A percentile compares a stretch with the other conserved stretches of the same genome.
These are phyloP conservation scores for Choristoneura rosaceana DNA, from an alignment of 2,888 invertebrate species.

Conservation along the genomic window DNA sequence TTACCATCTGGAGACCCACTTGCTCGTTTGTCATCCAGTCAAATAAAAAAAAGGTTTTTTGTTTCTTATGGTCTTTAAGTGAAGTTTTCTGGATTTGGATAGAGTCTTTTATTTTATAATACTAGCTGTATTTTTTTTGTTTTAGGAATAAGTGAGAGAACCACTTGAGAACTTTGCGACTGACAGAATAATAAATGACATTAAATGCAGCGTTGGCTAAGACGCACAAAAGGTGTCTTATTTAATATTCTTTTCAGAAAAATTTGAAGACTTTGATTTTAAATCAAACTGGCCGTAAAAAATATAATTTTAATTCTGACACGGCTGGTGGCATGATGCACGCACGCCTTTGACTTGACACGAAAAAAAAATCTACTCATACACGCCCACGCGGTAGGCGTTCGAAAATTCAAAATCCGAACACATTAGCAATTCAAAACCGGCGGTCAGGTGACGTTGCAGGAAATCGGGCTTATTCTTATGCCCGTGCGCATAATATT, in stretches of 20 bases:
- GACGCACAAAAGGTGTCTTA: not conserved
- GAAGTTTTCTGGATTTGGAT: not conserved
- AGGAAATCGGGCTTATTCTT: slow-evolving; percentile 68
- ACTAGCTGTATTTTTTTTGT: too few species aligned
- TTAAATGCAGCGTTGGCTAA: too few species aligned
- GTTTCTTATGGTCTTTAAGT: too few species aligned
- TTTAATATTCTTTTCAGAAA: not conserved
- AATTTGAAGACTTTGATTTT: not conserved
- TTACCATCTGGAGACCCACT: too few species aligned
- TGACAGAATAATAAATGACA: too few species aligned
- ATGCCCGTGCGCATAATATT: slow-evolving; percentile 49
- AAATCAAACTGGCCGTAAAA: slow-evolving; percentile 16
- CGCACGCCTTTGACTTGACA: slow-evolving; percentile 29
- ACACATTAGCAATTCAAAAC: slow-evolving; percentile 71
- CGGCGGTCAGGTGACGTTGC: slow-evolving; percentile 69
- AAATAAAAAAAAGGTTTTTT: too few species aligned
- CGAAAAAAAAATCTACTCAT: slow-evolving; percentile 51
- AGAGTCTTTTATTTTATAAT: not conserved
- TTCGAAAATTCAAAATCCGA: slow-evolving; percentile 74
- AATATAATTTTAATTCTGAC: slow-evolving; percentile 43
- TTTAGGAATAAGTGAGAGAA: too few species aligned
- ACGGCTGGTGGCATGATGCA: slow-evolving; percentile 39
- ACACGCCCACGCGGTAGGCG: slow-evolving; percentile 67
- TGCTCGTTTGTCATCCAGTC: too few species aligned
- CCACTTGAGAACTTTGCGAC: too few species aligned